Base-by-base conservation (phyloP, 2,113 vertebrate species). In the Pomatorhinus ruficollis region DNA sequence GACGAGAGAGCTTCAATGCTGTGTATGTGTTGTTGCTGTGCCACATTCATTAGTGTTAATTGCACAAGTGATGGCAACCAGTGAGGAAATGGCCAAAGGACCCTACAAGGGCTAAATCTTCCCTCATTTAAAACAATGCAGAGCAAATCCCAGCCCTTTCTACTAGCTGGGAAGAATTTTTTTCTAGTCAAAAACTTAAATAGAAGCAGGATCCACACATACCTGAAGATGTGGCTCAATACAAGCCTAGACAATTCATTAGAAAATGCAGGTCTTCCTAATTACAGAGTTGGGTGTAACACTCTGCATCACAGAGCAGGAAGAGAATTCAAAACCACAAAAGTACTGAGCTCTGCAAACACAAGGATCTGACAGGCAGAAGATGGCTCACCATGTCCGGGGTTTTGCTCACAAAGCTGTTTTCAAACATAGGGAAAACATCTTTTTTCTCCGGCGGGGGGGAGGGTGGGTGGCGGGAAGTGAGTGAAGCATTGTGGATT, bases 351-450 rank as follows among this genome's bases (percentile, higher is more conserved):
- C 30, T 63, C 39, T 14, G 31, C 15, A 45, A 85, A 37, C 1
- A 2, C 21, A 37, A 60, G 17, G 56, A 53, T 31, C 28, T 0
- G 2, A 45, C 12, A 52, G 59, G 65, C 11, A 1, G 0, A 15
- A 49, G 68, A 23, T n/a, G 12, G n/a, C 33, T 91, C 37, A 16
- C 8, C 4, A 0, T 30, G 17, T 53, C 59, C 57, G 47, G n/a
- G 35, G 5, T 56, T 79, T 33, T 72, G 33, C 66, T 63, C 22
- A 10, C 47, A 72, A 66, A 93, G 42, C 49, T 69, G 7, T 25
- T 24, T 30, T 78, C 47, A 59, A 93, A 44, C 60, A 40, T 9
- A 70, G 83, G 21, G 6, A 61, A 95, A 90, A 86, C 0, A 1
- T 30, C 12, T 53, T 75, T 57, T 74, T 59, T 39, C 9, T 45